Evolutionary conservation across 2,797 vertebrate species (phyloP).

Genomic region (Crypturellus tataupa): DNA sequence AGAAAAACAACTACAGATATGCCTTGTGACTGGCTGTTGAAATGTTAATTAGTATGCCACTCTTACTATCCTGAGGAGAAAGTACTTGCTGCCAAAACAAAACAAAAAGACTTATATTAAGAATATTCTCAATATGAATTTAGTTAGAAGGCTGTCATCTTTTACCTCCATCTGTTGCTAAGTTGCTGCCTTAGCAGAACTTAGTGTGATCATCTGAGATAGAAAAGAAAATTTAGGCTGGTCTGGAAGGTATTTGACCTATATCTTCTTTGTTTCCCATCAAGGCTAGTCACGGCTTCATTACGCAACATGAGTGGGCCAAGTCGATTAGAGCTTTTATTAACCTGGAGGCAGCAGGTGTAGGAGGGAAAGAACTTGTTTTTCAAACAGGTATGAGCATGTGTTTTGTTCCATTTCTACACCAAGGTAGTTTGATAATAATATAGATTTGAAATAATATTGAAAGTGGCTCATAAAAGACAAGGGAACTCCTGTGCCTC

Average conservation of each 20-base stretch:
- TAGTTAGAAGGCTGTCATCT: background rate
- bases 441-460: background rate
- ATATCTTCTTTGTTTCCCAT: conserved; percentile 32
- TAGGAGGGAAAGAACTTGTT: conserved; percentile 97
- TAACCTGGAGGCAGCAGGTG: conserved; percentile 97
- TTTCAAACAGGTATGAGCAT: conserved; percentile 93
- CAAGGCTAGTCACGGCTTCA: conserved; percentile 98
- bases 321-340: conserved; percentile 93
- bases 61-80: background rate
- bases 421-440: background rate
- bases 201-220: background rate
- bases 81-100: background rate
- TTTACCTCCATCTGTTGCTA: background rate
- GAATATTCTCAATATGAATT: background rate
- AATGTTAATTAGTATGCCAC: background rate
- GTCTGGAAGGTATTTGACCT: conserved; percentile 21
- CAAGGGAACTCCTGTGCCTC: background rate
- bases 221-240: conserved; percentile 16
- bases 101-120: background rate
- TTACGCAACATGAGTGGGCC: conserved; percentile 97
- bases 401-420: background rate
- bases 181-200: background rate
- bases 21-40: background rate
- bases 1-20: background rate
- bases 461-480: background rate